Evolutionary conservation across 2,797 vertebrate species (phyloP).

Genomic region (Pachyuromys duprasi): DNA sequence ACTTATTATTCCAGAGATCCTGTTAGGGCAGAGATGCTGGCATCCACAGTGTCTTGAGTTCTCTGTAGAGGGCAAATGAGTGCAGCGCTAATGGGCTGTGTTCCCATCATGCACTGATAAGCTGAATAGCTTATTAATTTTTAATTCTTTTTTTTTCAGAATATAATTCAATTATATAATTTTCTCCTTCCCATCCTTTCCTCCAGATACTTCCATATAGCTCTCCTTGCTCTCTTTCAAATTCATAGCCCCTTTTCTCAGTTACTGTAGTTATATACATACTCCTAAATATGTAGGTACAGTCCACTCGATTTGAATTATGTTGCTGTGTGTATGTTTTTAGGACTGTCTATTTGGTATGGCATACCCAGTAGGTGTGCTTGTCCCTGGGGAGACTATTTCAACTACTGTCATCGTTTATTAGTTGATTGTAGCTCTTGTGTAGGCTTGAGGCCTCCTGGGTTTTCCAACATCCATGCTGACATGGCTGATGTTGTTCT

Average conservation of each 20-base stretch:
- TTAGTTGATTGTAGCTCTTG: neutral
- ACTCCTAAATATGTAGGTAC: neutral
- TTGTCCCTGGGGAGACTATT: neutral
- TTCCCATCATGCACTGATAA: neutral
- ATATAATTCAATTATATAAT: neutral
- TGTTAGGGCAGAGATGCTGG: conserved; percentile 16
- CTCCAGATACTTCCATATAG: neutral
- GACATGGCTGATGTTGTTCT: neutral
- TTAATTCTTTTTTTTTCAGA: neutral
- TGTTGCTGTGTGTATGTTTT: neutral
- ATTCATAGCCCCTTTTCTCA: neutral
- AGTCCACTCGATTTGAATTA: neutral
- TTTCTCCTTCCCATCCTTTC: neutral
- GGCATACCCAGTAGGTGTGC: neutral
- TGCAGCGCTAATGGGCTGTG: neutral
- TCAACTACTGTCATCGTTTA: neutral
- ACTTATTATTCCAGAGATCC: conserved; percentile 4
- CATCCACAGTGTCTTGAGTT: neutral
- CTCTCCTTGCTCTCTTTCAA: neutral
- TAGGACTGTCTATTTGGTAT: neutral
- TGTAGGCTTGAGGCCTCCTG: neutral
- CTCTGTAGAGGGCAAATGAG: neutral
- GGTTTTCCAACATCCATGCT: neutral
- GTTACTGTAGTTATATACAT: neutral
- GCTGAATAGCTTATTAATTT: neutral